phyloP scores from a whole-genome alignment of 2,113 vertebrate species.

The Eurystomus gularis region DNA sequence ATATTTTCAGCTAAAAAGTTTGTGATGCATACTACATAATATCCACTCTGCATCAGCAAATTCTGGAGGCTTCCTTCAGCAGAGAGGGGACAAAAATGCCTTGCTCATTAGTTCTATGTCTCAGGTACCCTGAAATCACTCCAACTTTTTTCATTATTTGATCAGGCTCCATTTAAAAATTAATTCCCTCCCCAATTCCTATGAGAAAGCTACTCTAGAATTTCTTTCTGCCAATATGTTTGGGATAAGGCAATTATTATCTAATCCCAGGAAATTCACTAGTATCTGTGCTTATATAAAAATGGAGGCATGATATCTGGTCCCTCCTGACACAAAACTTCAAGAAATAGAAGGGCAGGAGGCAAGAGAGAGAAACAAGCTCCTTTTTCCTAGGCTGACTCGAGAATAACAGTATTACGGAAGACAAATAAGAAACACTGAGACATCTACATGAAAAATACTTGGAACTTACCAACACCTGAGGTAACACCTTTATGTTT shows the following conservation, averaged over 20 bases:
- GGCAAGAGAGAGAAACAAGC: neutral
- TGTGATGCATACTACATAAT: neutral
- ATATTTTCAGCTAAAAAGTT: neutral
- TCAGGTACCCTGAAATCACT: neutral
- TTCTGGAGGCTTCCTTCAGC: neutral
- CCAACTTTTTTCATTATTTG: neutral
- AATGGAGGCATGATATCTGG: neutral
- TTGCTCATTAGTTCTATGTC: neutral
- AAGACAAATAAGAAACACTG: neutral
- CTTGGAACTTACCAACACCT: too few relatives aligned
- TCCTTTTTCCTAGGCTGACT: neutral
- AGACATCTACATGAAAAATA: neutral
- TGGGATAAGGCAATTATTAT: neutral
- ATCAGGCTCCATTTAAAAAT: neutral
- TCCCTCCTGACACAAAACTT: neutral
- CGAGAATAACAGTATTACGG: neutral
- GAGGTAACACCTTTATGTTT: too few relatives aligned
- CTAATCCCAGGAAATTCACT: neutral
- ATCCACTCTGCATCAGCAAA: neutral
- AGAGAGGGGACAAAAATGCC: neutral
- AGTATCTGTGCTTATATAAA: neutral
- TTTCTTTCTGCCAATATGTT: neutral
- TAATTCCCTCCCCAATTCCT: neutral
- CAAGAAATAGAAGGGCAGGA: neutral
- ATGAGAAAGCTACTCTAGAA: neutral